Evolutionary conservation across 2,797 vertebrate species (phyloP), one percentile per base, ranked within the genome.

Genomic region (Coranthus polyacanthus): DNA sequence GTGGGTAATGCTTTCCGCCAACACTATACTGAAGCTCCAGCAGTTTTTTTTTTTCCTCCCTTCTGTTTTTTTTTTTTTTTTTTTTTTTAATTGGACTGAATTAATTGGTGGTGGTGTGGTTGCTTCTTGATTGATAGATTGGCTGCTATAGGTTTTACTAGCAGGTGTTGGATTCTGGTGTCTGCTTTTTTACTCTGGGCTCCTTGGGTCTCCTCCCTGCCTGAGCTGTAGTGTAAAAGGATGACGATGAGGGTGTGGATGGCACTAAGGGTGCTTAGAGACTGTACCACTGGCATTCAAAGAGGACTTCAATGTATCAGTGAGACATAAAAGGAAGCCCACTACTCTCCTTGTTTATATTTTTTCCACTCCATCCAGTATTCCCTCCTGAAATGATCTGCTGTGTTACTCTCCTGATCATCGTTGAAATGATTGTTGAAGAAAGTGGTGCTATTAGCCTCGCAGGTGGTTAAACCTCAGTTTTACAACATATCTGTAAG

Each of bases 21-120:
- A 52, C 53, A 1, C 54, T 67, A 20, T 59, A 42, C 70, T 66
- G 53, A 67, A 82, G 50, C 65, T 71, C 1, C 72, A 37, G 51
- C 69, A 62, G 65, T 51, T 44, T 60, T 43, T 49, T 38, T 61
- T 6, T 38, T 42, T 52, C 15, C n/a, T 53, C 13, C 44, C 44
- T 1, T 34, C 50, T 41, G 11, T 57, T 79, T 62, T 76, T 29
- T 34, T 73, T 55, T 41, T 62, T n/a, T n/a, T n/a, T n/a, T n/a
- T 54, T 24, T 34, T 73, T 55, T 41, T 62, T 65, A 68, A 34
- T 13, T 60, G 67, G 62, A 67, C 69, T 67, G 17, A 78, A 71
- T 84, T 71, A 83, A 85, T 83, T 18, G 88, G 90, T 92, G 92
- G 92, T 87, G 92, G 91, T 91, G 83, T 42, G 63, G 66, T 88